Conservation (phyloP, 2,888 invertebrate species). For the Idaea biselata region DNA sequence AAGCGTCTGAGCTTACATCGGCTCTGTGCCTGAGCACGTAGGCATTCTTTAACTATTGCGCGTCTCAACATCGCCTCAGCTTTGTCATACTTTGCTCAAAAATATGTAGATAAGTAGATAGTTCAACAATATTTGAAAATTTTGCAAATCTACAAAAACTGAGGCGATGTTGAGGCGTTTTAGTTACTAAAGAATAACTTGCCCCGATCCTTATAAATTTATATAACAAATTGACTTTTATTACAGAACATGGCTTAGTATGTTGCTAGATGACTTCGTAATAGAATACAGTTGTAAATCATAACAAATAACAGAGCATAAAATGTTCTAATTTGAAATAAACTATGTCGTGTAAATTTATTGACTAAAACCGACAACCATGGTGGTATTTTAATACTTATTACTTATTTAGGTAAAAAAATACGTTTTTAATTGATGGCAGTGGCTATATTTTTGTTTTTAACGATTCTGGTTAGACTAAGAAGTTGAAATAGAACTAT, state of each 20-base stretch:
- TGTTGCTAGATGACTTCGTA: constrained; percentile 36
- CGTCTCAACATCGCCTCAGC: no score
- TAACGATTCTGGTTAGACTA: constrained; percentile 10
- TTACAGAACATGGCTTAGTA: constrained; percentile 30
- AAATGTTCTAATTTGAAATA: constrained; percentile 31
- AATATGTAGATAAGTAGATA: no score
- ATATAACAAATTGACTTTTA: constrained; percentile 26
- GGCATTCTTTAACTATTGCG: no score
- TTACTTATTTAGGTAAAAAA: constrained; percentile 11
- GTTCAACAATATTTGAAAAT: no score
- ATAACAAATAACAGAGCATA: constrained; percentile 16
- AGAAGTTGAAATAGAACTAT: constrained; percentile 5
- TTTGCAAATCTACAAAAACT: no score
- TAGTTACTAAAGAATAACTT: no score
- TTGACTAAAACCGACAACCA: constrained; percentile 20
- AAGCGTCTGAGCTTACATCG: constrained; percentile 49
- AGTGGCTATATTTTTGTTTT: constrained; percentile 3
- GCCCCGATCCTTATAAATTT: no score
- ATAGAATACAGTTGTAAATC: constrained; percentile 30
- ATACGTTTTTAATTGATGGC: constrained; percentile 1
- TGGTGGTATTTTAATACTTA: constrained; percentile 17
- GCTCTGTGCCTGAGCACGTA: constrained; percentile 17
- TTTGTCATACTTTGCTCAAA: no score
- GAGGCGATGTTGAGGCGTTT: no score
- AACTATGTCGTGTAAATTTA: constrained; percentile 30